A percentile compares a stretch with the other conserved stretches of the same genome.
phyloP scores from a whole-genome alignment of 1,140 invertebrate species.

The Chrysomallon squamiferum region DNA sequence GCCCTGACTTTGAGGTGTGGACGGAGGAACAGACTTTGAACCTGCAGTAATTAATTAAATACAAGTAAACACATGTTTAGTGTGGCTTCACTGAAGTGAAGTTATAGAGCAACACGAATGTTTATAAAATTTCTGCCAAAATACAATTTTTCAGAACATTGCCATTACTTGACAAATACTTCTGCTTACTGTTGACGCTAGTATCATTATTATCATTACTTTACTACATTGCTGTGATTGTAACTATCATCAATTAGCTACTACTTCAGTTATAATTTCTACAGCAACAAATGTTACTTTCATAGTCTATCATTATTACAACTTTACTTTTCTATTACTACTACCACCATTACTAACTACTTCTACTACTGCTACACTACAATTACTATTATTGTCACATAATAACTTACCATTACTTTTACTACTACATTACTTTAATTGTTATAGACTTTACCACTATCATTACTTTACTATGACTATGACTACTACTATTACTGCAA shows the following conservation, averaged over 20 bases:
- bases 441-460: too few species aligned
- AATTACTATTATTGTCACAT: background rate
- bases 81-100: background rate
- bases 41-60: conserved; percentile 15
- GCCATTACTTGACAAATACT: background rate
- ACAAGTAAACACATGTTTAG: background rate
- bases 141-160: background rate
- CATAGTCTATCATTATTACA: background rate
- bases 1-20: conserved; percentile 13
- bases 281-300: background rate
- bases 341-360: background rate
- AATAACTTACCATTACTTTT: too few species aligned
- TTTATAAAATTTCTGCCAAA: background rate
- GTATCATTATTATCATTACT: too few species aligned
- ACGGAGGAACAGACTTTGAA: conserved; percentile 19
- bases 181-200: background rate
- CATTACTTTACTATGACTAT: too few species aligned
- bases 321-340: background rate
- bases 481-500: too few species aligned
- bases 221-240: background rate
- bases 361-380: background rate
- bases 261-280: background rate
- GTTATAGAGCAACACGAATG: background rate
- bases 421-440: too few species aligned
- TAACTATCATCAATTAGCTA: background rate